Conservation (phyloP, 2,113 vertebrate genomes). For the Delphinapterus leucas region DNA sequence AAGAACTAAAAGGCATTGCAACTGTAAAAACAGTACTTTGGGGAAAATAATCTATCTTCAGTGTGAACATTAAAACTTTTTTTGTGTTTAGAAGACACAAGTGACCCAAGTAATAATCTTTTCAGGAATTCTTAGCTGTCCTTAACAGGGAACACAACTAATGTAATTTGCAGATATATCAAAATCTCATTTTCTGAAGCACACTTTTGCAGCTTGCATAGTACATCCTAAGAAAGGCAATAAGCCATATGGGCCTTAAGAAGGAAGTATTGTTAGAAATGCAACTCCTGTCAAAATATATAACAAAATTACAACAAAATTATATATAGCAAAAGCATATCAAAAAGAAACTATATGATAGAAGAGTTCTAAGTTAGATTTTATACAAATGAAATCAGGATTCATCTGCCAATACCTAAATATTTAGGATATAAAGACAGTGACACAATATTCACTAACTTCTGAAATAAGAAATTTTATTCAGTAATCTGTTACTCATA, state of each 20-base stretch:
- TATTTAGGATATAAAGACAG: neutral
- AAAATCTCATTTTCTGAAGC: slow-evolving; percentile 62
- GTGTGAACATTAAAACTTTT: neutral
- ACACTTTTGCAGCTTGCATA: neutral
- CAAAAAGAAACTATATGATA: neutral
- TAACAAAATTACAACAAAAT: neutral
- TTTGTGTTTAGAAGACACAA: slow-evolving; percentile 19
- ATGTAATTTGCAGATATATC: neutral
- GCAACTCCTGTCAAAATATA: neutral
- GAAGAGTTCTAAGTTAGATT: neutral
- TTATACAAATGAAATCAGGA: neutral
- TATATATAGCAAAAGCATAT: neutral
- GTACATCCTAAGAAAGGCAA: neutral
- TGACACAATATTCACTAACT: neutral
- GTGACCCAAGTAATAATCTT: neutral
- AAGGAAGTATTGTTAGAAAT: neutral
- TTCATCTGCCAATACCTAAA: neutral
- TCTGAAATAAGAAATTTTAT: neutral
- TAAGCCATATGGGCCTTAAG: neutral
- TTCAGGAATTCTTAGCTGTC: neutral
- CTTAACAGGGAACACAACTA: neutral
- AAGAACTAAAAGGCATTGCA: neutral
- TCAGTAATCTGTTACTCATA: neutral
- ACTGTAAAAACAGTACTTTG: neutral
- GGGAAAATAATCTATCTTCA: neutral